Conservation (phyloP, 1,140 invertebrate species). For the Trichomalopsis sarcophagae region DNA sequence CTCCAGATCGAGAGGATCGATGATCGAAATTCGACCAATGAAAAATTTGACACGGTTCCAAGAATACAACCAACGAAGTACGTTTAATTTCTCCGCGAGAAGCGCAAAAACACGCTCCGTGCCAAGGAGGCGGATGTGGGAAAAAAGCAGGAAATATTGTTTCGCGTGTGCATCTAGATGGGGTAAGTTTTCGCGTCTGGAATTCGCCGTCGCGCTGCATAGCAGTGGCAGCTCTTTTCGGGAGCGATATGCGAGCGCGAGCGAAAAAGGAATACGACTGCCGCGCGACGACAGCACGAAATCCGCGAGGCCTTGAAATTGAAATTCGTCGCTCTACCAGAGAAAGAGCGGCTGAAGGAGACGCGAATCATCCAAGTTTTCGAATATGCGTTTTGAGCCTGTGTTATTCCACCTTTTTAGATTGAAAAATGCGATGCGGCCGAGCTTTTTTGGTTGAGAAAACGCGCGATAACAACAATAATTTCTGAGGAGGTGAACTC, state of each 20-base stretch:
- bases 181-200: neutral
- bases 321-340: neutral
- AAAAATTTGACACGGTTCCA: too few relatives aligned
- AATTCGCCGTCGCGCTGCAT: neutral
- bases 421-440: neutral
- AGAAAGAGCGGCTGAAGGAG: neutral
- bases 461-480: neutral
- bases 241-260: neutral
- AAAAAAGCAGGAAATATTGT: slow-evolving; percentile 2
- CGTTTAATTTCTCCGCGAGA: neutral
- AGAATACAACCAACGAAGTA: too few relatives aligned
- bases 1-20: neutral
- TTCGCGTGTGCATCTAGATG: slow-evolving; percentile 14
- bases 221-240: neutral
- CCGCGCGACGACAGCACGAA: neutral
- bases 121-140: too few relatives aligned
- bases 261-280: neutral
- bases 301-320: neutral
- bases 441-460: neutral
- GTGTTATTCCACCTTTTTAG: neutral
- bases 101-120: neutral
- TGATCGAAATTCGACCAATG: too few relatives aligned
- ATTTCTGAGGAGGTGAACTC: neutral
- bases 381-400: neutral
- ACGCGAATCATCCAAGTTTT: slow-evolving; percentile 17